Conservation (phyloP, 1,140 invertebrate genomes). For the Watersipora subatra region DNA sequence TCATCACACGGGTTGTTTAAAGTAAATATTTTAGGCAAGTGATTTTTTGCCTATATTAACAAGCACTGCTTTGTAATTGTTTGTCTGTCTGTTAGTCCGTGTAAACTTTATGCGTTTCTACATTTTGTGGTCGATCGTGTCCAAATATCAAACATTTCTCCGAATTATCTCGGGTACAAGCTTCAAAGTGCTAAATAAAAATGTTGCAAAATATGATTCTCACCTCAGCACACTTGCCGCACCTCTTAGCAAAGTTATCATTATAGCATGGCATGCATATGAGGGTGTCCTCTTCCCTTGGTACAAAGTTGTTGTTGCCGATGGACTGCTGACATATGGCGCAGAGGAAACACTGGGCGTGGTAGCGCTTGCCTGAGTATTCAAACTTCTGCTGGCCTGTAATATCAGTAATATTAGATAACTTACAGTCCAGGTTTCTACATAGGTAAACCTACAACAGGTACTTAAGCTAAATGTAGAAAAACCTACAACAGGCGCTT, state of each 20-base stretch:
- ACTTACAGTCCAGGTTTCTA: too few relatives aligned
- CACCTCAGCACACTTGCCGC: constrained; percentile 96
- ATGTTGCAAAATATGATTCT: constrained; percentile 15
- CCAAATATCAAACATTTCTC: too few relatives aligned
- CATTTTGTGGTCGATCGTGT: neutral
- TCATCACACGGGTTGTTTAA: too few relatives aligned
- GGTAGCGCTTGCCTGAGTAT: constrained; percentile 99
- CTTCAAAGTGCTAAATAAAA: too few relatives aligned
- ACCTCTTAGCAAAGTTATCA: constrained; percentile 82
- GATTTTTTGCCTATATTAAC: neutral
- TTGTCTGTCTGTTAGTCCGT: neutral
- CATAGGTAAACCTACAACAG: too few relatives aligned
- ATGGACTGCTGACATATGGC: constrained; percentile 92
- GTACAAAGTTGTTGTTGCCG: constrained; percentile 98
- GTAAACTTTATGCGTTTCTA: neutral
- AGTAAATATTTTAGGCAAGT: too few relatives aligned
- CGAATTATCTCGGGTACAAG: too few relatives aligned
- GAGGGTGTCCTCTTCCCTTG: constrained; percentile 85
- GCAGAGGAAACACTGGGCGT: constrained; percentile 99
- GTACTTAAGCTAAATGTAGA: too few relatives aligned
- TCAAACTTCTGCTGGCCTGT: constrained; percentile 99
- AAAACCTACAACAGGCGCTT: too few relatives aligned
- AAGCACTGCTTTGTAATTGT: neutral
- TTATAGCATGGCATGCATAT: constrained; percentile 97
- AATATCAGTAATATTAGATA: constrained; percentile 8